Base-by-base conservation (phyloP, 2,888 invertebrate species). In the Masnerella sp. region DNA sequence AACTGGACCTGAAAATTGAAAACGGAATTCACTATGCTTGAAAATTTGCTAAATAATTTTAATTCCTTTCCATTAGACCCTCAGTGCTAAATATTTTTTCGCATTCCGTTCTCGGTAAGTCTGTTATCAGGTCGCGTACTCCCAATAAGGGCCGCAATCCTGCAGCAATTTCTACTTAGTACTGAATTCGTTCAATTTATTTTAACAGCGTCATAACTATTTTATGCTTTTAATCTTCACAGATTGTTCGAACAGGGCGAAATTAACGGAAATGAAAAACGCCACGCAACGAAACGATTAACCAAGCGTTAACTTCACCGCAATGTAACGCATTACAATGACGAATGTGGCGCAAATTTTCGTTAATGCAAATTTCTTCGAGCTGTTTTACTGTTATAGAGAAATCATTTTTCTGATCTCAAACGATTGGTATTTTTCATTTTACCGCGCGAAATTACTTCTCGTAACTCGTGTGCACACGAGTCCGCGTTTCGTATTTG, bases 401-500 rank as follows among this genome's bases (percentile, higher is more conserved):
- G 52, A 62, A 56, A 49, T 56, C 42, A 56, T 65, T 65, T 65
- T 47, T 40, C 43, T 54, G 64, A 54, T 45, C 45, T 45, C 20
- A 11, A 9, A 38, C 65, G 45, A 65, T 65, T 43, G 62, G 62
- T 62, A 62, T 62, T 62, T 62, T 62, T 62, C 62, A 62, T 62
- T 62, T 62, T 43, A 17, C 43, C 12, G 56, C 32, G 49, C 28
- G 22, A 67, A 67, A 67, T 67, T 67, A 49, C 65, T 32, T 40
- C 65, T 56, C 56, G 65, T 67, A 56, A 67, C 49, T 67, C 47
- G 47, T 30, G 32, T 56, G 32, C 65, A 67, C 65, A 67, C 56
- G 56, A 67, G 28, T 67, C 65, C 65, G 40, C 67, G 67, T 58
- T 67, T 67, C 49, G 67, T 56, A 67, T 67, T 58, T 18, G 25